phyloP scores from a whole-genome alignment of 2,797 vertebrate species.

The Eidolon dupreanum region DNA sequence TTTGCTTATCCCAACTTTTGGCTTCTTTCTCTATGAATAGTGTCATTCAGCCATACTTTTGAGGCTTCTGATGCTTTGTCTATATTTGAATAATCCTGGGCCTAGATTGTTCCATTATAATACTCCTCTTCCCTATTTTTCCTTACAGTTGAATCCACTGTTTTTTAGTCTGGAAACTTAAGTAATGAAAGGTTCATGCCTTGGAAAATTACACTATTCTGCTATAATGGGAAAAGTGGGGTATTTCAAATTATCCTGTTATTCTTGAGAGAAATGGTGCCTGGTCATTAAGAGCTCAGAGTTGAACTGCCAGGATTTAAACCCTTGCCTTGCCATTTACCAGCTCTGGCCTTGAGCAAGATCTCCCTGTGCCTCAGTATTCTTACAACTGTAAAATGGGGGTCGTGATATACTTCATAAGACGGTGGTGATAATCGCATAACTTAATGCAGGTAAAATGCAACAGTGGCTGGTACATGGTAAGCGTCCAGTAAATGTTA shows the following conservation, averaged over 20 bases:
- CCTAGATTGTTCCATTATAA: background rate
- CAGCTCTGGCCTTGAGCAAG: background rate
- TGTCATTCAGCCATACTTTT: background rate
- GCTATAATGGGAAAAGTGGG: background rate
- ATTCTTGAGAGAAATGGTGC: conserved; percentile 37
- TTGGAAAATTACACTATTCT: background rate
- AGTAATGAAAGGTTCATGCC: background rate
- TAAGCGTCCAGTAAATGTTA: background rate
- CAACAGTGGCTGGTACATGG: background rate
- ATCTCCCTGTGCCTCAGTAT: background rate
- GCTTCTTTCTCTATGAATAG: background rate
- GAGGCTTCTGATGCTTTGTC: background rate
- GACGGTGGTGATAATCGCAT: background rate
- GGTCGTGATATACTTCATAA: background rate
- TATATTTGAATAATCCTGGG: background rate
- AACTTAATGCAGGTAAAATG: conserved; percentile 9
- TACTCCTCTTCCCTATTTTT: background rate
- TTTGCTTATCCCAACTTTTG: background rate
- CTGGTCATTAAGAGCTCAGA: background rate
- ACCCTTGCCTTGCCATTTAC: background rate
- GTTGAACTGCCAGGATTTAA: background rate
- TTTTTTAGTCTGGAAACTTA: background rate
- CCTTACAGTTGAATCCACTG: background rate
- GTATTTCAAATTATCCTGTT: background rate
- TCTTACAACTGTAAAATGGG: background rate